A percentile compares a stretch with the other conserved stretches of the same genome.
phyloP scores from a whole-genome alignment of 2,113 vertebrate genomes.

The Halichoeres trimaculatus region DNA sequence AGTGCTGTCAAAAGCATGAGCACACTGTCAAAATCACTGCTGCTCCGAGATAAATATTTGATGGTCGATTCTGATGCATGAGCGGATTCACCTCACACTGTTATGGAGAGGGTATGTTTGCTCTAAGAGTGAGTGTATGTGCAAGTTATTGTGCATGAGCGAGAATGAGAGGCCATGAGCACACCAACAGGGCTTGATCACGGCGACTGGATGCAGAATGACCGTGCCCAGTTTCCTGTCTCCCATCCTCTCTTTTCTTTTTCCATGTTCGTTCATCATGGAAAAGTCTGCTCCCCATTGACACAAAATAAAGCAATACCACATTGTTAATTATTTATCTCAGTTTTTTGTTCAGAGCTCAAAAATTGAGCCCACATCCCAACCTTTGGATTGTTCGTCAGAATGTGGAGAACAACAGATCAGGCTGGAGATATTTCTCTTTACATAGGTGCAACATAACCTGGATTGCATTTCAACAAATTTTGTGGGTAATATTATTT shows the following conservation, averaged over 20 bases:
- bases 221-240: slow-evolving; percentile 46
- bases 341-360: slow-evolving; percentile 66
- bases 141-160: slow-evolving; percentile 25
- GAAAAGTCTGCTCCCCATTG: slow-evolving; percentile 73
- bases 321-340: slow-evolving; percentile 79
- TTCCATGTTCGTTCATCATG: slow-evolving; percentile 65
- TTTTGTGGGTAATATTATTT: not conserved
- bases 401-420: slow-evolving; percentile 48
- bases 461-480: not conserved
- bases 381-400: slow-evolving; percentile 54
- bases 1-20: slow-evolving; percentile 80
- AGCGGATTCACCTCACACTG: slow-evolving; percentile 73
- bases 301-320: slow-evolving; percentile 77
- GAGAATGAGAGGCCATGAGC: slow-evolving; percentile 37
- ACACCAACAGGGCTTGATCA: slow-evolving; percentile 50
- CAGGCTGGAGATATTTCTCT: slow-evolving; percentile 31
- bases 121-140: slow-evolving; percentile 45
- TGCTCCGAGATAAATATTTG: slow-evolving; percentile 82
- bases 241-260: not conserved
- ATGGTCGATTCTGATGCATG: slow-evolving; percentile 81
- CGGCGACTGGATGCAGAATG: slow-evolving; percentile 57
- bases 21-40: slow-evolving; percentile 79
- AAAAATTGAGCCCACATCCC: slow-evolving; percentile 66
- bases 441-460: slow-evolving; percentile 6
- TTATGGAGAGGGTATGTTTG: slow-evolving; percentile 78